Evolutionary conservation across 2,797 vertebrate species (phyloP), one percentile per base, ranked within the genome.

Genomic region (Malacoctenus gilli): DNA sequence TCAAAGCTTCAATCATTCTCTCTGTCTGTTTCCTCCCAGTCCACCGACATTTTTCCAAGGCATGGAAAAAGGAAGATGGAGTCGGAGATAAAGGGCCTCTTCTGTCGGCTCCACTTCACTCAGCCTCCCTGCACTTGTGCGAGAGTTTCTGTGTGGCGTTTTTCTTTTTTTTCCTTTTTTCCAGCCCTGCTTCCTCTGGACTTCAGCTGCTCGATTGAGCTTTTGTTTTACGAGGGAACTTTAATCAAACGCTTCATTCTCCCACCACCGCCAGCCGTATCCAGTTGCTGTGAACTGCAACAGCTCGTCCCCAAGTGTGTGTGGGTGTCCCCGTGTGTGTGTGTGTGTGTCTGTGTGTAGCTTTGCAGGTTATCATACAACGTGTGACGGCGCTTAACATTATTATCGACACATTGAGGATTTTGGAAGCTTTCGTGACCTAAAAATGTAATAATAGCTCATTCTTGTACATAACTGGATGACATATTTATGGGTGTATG

Each of bases 211-310:
- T 63, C 31, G 1, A 30, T 31, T 16, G 8, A 58, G 66, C 74
- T 79, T 86, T n/a, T n/a, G n/a, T n/a, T 38, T 86, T 79, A 83
- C 28, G 51, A 68, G 75, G 63, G 79, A 77, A 76, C 65, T 72
- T 79, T 87, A 80, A 86, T 85, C 78, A 86, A 86, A 79, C 60
- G 67, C 67, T 80, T 85, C 82, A 83, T 84, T 88, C 9, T 69
- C 62, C 62, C 64, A 83, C 74, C 59, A 84, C 76, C 75, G 51
- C 85, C 82, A 66, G 39, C 22, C 13, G 61, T 55, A 76, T 86
- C 64, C 50, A 73, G 54, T 84, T 85, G 64, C 75, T 60, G 64
- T 78, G 80, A 79, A 83, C 53, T 68, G 68, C 74, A 84, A 79
- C 38, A 63, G 69, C 56, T 60, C 49, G 58, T 46, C 32, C 8